Evolutionary conservation across 2,113 vertebrate species (phyloP).

Genomic region (Sphaerodactylus townsendi): DNA sequence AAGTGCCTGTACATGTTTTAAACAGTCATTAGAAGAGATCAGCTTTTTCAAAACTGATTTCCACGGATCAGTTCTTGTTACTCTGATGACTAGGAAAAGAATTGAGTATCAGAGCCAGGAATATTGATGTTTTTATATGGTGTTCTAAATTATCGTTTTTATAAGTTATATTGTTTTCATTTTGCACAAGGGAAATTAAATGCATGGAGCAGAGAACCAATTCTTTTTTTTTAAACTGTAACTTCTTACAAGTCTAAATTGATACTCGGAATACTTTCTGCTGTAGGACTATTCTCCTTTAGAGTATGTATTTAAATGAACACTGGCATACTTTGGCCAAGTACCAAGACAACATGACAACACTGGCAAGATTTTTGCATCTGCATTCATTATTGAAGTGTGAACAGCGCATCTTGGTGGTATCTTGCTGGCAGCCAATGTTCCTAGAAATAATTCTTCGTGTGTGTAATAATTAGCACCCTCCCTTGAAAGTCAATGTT

Average conservation of each 20-base stretch:
- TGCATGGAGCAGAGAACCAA: not conserved
- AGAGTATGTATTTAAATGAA: not conserved
- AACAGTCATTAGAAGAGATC: not conserved
- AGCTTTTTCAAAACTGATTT: not conserved
- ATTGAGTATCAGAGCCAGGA: not conserved
- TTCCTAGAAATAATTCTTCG: not conserved
- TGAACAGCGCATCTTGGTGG: not conserved
- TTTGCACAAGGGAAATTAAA: no score
- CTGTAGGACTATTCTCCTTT: no score
- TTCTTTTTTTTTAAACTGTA: no score
- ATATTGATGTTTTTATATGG: not conserved
- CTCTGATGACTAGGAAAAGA: not conserved
- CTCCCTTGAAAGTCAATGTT: not conserved
- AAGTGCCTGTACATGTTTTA: not conserved
- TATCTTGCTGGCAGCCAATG: not conserved
- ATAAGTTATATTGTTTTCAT: no score
- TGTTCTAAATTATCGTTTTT: not conserved
- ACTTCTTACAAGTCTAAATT: no score
- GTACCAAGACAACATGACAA: not conserved
- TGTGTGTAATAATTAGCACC: not conserved
- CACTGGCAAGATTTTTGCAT: not conserved
- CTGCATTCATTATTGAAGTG: not conserved
- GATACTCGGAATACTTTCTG: not conserved
- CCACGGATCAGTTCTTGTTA: not conserved
- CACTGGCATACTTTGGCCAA: not conserved